Base-by-base conservation (phyloP, 1,140 invertebrate species). In the Nymphalis io region DNA sequence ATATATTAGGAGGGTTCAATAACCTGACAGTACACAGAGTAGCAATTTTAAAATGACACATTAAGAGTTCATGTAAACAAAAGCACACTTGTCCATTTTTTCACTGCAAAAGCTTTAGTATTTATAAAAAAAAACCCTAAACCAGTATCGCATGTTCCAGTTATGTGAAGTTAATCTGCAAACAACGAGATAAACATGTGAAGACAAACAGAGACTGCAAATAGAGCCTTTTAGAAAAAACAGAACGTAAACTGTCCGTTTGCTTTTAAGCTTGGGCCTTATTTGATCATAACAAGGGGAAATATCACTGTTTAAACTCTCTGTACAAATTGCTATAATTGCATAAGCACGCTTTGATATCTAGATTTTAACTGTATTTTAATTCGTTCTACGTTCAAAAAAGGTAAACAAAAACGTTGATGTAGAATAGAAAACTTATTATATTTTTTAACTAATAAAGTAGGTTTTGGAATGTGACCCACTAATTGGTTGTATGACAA, bases 161-260 rank as follows among this genome's bases (percentile, higher is more conserved):
- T 33, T 62, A 12, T 51, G 60, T 62, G 38, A 62, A 62, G 42
- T 62, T 62, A 62, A 62, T 62, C 60, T 38, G 60, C 60, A 62
- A 62, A 62, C 60, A 62, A 62, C 42, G 44, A 27, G 33, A 62
- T 51, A 51, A 62, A 62, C 46, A 62, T 46, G 44, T 23, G 18
- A 62, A 62, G 60, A 62, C 46, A 62, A 62, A 62, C 46, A 62
- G 44, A 3, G 51, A 48, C 44, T 62, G 60, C 46, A 48, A 62
- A 62, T 48, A 48, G 21, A 62, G 40, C 21, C 60, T 62, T 62
- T 62, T 48, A 51, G 60, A 62, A 62, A 62, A 62, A 62, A 55
- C 20, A 11, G 27, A 23, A 46, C 40, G 40, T 44, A n/a, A 42
- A 44, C 59, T 23, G n/a, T 60, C 16, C n/a, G 44, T 15, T 55